Conservation (phyloP, 2,888 invertebrate genomes). For the Archips xylosteana region DNA sequence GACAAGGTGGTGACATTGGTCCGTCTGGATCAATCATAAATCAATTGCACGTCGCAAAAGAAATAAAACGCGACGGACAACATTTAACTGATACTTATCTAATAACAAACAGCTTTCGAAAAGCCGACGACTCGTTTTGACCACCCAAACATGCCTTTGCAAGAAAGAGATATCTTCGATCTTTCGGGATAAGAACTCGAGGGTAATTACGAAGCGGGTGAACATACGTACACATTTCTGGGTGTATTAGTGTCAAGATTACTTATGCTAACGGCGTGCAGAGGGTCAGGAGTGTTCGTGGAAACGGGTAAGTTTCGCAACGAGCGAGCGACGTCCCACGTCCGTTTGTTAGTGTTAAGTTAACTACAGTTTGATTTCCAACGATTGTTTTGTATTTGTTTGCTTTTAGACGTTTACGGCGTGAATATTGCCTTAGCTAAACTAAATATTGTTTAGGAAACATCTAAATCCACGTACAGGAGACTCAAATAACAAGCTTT, state of each 20-base stretch:
- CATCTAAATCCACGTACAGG: neutral
- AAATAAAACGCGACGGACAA: slow-evolving; percentile 44
- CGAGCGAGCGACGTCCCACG: slow-evolving; percentile 58
- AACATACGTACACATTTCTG: slow-evolving; percentile 48
- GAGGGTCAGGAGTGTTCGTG: slow-evolving; percentile 65
- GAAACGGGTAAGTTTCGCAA: slow-evolving; percentile 66
- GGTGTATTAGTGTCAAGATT: slow-evolving; percentile 66
- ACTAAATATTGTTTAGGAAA: neutral
- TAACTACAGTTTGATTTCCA: slow-evolving; percentile 51
- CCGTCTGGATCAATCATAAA: slow-evolving; percentile 43
- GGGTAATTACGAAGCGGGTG: slow-evolving; percentile 52
- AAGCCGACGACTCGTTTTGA: slow-evolving; percentile 40
- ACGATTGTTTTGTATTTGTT: slow-evolving; percentile 50
- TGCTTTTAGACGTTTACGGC: slow-evolving; percentile 23
- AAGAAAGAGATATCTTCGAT: slow-evolving; percentile 43
- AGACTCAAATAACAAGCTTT: neutral
- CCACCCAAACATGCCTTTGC: slow-evolving; percentile 43
- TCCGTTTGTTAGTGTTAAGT: slow-evolving; percentile 54
- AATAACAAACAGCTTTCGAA: slow-evolving; percentile 39
- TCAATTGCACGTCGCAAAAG: slow-evolving; percentile 41
- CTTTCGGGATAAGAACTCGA: slow-evolving; percentile 34
- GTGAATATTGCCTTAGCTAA: neutral
- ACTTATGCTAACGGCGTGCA: slow-evolving; percentile 62
- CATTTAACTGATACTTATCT: slow-evolving; percentile 41
- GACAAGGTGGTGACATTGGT: slow-evolving; percentile 54